phyloP scores from a whole-genome alignment of 2,113 vertebrate species.

The Vidua chalybeata region DNA sequence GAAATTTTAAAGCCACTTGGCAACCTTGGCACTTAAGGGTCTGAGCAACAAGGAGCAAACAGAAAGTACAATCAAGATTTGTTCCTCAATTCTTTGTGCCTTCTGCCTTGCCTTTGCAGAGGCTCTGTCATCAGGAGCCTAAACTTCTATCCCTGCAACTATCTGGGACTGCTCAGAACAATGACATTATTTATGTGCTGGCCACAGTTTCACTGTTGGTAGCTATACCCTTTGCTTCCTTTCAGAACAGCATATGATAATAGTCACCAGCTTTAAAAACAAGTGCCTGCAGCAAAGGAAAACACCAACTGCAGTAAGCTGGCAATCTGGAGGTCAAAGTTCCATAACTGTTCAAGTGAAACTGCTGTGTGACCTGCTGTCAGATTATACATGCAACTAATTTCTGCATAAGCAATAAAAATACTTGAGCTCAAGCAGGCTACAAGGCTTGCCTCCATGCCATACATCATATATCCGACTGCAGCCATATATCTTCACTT shows the following conservation, averaged over 20 bases:
- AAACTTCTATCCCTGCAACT: background rate
- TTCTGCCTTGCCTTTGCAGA: background rate
- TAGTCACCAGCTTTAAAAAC: background rate
- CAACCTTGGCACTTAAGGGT: background rate
- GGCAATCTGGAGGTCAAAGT: background rate
- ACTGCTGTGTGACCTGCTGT: background rate
- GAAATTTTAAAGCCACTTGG: background rate
- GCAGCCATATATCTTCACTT: background rate
- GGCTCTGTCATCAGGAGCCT: background rate
- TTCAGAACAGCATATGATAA: background rate
- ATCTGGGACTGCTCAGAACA: background rate
- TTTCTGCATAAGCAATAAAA: background rate
- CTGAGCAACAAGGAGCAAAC: background rate
- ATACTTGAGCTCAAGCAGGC: background rate
- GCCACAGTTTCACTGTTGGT: background rate
- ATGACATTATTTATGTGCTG: background rate
- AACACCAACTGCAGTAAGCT: background rate
- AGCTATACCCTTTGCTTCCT: background rate
- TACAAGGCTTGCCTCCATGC: background rate
- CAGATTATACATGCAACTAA: background rate
- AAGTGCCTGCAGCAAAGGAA: background rate
- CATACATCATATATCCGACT: too few relatives aligned
- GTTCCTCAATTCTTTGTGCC: background rate
- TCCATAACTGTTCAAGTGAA: background rate
- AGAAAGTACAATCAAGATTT: background rate